Evolutionary conservation across 1,140 invertebrate species (phyloP).

Genomic region (Sycobia sp.): DNA sequence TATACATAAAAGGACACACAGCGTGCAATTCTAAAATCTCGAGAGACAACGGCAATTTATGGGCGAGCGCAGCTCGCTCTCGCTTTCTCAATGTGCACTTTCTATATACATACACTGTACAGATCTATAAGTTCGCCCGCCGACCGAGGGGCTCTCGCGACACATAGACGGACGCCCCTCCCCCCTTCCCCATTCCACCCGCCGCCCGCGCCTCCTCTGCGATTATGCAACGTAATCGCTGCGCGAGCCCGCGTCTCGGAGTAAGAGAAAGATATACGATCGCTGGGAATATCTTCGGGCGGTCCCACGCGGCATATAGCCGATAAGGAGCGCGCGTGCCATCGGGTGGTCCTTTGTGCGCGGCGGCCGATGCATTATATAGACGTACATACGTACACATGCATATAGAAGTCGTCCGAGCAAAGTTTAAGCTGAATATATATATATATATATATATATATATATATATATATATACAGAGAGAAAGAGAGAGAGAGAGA

Average conservation of each 20-base stretch:
- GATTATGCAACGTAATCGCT: conserved; percentile 37
- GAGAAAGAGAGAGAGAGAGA: too few species aligned
- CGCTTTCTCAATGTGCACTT: conserved; percentile 32
- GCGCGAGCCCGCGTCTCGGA: not conserved
- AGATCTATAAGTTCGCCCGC: not conserved
- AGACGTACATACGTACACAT: not conserved
- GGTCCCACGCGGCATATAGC: conserved; percentile 38
- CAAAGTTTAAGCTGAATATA: too few species aligned
- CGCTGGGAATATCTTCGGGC: conserved; percentile 43
- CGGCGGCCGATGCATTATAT: not conserved
- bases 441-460: too few species aligned
- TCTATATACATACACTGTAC: too few species aligned
- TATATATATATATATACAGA: too few species aligned
- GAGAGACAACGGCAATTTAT: conserved; percentile 29
- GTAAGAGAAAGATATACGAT: conserved; percentile 40
- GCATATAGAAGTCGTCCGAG: too few species aligned
- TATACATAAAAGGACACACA: too few species aligned
- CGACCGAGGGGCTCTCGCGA: not conserved
- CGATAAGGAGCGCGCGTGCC: conserved; percentile 27
- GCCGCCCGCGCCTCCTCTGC: too few species aligned
- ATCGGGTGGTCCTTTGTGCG: conserved; percentile 34
- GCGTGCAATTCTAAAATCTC: too few species aligned
- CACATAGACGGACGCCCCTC: too few species aligned
- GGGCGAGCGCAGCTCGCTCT: conserved; percentile 32
- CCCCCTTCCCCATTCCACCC: too few species aligned